Evolutionary conservation across 2,113 vertebrate genomes (phyloP).

Genomic region (Anhinga rufa): DNA sequence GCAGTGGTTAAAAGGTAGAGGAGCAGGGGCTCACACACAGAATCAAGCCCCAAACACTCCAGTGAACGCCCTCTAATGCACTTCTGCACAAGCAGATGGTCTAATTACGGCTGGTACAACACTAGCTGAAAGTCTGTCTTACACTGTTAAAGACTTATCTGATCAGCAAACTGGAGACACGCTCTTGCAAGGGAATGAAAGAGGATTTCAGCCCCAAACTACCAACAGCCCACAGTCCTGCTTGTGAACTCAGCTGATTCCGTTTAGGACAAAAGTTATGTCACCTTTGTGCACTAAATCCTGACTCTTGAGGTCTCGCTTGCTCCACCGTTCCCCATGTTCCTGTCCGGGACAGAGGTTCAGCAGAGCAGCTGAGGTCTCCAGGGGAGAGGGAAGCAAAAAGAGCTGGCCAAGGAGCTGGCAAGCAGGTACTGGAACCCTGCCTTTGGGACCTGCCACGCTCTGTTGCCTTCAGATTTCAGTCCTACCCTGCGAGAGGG

Average conservation of each 20-base stretch:
- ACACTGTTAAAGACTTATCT: neutral
- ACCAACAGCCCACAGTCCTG: neutral
- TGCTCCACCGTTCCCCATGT: neutral
- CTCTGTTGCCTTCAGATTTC: neutral
- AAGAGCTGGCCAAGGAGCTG: neutral
- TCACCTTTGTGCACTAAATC: neutral
- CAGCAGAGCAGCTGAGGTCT: neutral
- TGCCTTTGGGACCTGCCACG: neutral
- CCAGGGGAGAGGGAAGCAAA: neutral
- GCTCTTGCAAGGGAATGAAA: neutral
- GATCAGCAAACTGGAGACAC: neutral
- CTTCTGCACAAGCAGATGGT: neutral
- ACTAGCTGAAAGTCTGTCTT: neutral
- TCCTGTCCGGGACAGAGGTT: neutral
- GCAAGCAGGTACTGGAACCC: neutral
- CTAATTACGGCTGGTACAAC: neutral
- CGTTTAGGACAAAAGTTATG: neutral
- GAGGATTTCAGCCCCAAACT: neutral
- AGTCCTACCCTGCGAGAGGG: neutral
- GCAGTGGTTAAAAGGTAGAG: neutral
- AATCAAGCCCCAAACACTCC: neutral
- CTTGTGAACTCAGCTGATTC: neutral
- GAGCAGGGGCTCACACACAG: neutral
- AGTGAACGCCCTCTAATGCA: neutral
- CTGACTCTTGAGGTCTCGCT: conserved; percentile 12